phyloP scores from a whole-genome alignment of 2,113 vertebrate genomes.

The Opisthocomus hoazin region DNA sequence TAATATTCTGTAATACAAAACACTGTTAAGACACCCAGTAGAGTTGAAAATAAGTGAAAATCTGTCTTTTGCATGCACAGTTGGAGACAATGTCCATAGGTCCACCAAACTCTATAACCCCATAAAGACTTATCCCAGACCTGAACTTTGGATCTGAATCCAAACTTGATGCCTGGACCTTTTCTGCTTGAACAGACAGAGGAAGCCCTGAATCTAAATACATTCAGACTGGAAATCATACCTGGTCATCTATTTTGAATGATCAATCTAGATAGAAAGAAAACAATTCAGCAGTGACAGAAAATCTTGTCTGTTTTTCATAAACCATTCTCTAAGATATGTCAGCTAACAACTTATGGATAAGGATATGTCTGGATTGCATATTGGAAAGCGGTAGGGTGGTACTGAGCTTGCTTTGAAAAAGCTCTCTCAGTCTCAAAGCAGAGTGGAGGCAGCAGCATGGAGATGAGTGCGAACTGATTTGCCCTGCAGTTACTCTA shows the following conservation, averaged over 20 bases:
- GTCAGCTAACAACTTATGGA: background rate
- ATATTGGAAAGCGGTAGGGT: background rate
- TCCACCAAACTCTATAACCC: background rate
- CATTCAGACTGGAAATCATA: background rate
- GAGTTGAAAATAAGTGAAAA: background rate
- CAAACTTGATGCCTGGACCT: background rate
- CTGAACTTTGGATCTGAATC: background rate
- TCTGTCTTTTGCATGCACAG: background rate
- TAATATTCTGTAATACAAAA: background rate
- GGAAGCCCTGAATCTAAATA: background rate
- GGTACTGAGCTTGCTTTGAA: background rate
- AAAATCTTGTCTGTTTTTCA: background rate
- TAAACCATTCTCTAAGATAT: background rate
- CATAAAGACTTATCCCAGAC: background rate
- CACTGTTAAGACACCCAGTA: background rate
- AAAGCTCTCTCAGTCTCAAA: background rate
- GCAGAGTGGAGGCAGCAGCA: background rate
- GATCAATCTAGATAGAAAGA: background rate
- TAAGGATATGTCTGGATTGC: background rate
- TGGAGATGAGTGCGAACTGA: background rate
- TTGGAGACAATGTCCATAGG: background rate
- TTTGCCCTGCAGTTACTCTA: background rate
- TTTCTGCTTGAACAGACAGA: background rate
- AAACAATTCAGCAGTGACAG: background rate
- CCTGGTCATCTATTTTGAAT: background rate